Evolutionary conservation across 2,797 vertebrate genomes (phyloP), one percentile per base, ranked within the genome.

Genomic region (Gymnoscopelus microlampas): DNA sequence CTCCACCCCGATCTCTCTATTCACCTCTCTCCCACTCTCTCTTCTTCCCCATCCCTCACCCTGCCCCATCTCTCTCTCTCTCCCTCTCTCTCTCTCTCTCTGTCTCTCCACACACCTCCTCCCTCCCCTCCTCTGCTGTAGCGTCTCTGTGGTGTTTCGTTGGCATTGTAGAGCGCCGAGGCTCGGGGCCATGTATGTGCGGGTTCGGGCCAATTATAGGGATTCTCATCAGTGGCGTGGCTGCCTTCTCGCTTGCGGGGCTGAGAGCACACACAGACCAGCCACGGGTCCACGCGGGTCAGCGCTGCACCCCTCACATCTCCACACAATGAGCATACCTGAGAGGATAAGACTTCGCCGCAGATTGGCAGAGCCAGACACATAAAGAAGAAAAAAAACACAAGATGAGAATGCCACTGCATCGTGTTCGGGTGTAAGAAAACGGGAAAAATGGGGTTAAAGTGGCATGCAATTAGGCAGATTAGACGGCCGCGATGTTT

Each of bases 141-240:
- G 77, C 60, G 61, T 73, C 60, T 57, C 49, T 35, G 15, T 47
- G 53, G 68, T 54, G 51, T 76, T 69, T 91, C 89, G 87, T 85
- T 90, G 86, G 83, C 83, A 85, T 89, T 85, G 87, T 85, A 86
- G 85, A 89, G 80, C 82, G 82, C 68, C 83, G 84, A 60, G 80
- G 89, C 91, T 91, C 3, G 47, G 78, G 89, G 91, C 90, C 85
- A 88, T 88, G 82, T 87, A 85, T 66, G 39, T 84, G 85, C 83
- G 84, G 86, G 85, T 91, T 89, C 88, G 86, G 88, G 85, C 91
- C 92, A 92, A 93, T 93, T 93, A 93, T 85, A 89, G 80, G 90
- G 87, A 92, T 92, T 90, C 90, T 92, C 89, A 91, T 93, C 90
- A 92, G 87, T 79, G 80, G 3, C 35, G 7, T 1, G 72, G 82